Evolutionary conservation across 2,888 invertebrate genomes (phyloP), one percentile per base, ranked within the genome.

Genomic region (Pheosia gnoma): DNA sequence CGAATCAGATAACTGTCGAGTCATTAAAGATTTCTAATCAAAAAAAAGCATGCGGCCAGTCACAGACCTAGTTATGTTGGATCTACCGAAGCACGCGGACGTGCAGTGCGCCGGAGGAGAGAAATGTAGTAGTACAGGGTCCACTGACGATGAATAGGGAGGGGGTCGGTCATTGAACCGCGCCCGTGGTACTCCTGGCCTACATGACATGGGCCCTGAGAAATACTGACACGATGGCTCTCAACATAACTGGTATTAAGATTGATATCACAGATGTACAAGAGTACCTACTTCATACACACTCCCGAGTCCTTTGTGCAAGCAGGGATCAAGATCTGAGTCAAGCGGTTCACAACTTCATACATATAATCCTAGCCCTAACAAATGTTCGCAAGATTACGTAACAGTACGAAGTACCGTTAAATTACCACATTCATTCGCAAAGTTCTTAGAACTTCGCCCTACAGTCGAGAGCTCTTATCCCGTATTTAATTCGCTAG

Each of bases 151-250:
- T 10, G 25, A 8, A 45, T 39, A 75, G 73, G 75, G 81, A 78
- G 79, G 78, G 81, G 82, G 64, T 61, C 82, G 91, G 91, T 87
- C 91, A 77, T 77, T 65, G 90, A 90, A 83, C 93, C 75, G 76
- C 83, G 89, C 80, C 90, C 89, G 79, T 92, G 88, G 85, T 85
- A 86, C 91, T 91, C 89, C 89, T 93, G 87, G 89, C 92, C 93
- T 89, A 93, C 88, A 85, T 90, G 81, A 93, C 88, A 85, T 90
- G 81, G 64, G 70, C 73, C 62, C 41, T 69, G 65, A 72, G 71
- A 70, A 77, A 63, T 74, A 72, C 66, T 47, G 62, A 68, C 66
- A 64, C 71, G 69, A 72, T 67, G 62, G 67, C 64, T 74, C 68
- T 79, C 77, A 75, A 74, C 73, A 75, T 77, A 74, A 76, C 78